These are phyloP conservation scores for Mystacides longicornis DNA, from an alignment of 2,888 invertebrate species.

Conservation along the genomic window DNA sequence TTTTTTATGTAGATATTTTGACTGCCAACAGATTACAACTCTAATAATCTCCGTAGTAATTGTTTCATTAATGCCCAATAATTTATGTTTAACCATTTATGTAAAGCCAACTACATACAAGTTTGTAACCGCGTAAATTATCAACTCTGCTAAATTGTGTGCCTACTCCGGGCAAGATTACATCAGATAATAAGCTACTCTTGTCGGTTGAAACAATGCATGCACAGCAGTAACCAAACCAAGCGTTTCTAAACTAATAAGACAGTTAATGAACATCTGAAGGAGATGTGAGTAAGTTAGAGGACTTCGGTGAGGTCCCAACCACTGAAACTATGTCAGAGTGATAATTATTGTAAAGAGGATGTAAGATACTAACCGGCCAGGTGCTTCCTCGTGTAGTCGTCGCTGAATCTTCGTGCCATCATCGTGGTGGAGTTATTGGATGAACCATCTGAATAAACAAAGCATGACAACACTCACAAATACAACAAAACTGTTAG, in stretches of 20 bases:
- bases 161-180: too few species aligned
- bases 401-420: conserved; percentile 46
- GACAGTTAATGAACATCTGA: not conserved
- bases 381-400: conserved; percentile 48
- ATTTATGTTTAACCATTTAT: too few species aligned
- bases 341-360: not conserved
- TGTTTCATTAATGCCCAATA: too few species aligned
- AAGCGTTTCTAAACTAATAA: not conserved
- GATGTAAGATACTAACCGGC: conserved; percentile 35
- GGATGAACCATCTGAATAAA: conserved; percentile 45
- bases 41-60: too few species aligned
- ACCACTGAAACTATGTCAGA: not conserved
- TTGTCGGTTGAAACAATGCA: conserved; percentile 13
- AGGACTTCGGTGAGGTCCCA: too few species aligned
- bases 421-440: conserved; percentile 41
- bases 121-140: too few species aligned
- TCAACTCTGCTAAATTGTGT: too few species aligned
- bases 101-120: too few species aligned
- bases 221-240: not conserved
- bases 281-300: too few species aligned
- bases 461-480: conserved; percentile 20
- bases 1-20: too few species aligned
- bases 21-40: too few species aligned
- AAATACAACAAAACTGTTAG: not conserved
- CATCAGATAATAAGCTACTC: too few species aligned